Base-by-base conservation (phyloP, 64 coral and sea anemone genomes). In the Dendrophyllia cribrosa region DNA sequence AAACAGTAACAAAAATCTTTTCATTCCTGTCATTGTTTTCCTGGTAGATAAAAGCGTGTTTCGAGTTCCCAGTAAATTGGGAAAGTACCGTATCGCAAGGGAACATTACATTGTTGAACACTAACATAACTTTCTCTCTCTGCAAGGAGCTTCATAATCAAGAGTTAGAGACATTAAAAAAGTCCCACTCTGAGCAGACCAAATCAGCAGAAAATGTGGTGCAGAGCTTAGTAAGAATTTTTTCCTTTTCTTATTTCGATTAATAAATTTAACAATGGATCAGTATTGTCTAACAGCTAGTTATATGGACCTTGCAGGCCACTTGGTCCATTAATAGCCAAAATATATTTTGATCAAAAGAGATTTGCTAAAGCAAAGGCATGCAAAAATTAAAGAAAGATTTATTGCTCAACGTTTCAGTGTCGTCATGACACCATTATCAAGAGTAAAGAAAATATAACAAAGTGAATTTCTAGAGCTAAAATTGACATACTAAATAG, bases 121-220 rank as follows among this genome's bases (percentile, higher is more conserved):
- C 13, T 64, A 5, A 19, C 6, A 17, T 74, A 5, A 66, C 45
- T 66, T 83, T 64, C 19, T 72, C 55, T 72, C 15, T 59, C 61
- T 55, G 4, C 11, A 22, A 92, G 90, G 90, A 77, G 16, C 22
- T 46, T 19, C 90, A 92, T 64, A 55, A 59, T 55, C 76, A 92
- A 67, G 80, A 92, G 65, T 9, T 92, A 44, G 53, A 77, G 22
- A 76, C 64, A 8, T 17, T 92, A 46, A 43, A 58, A 46, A 92
- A 77, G 56, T 86, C 81, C 8, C 80, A 86, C 67, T 62, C 73
- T 43, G 90, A 92, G n/a, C 55, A 92, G 47, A 58, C 82, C 4
- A 64, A 77, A 83, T 52, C 58, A 10, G 12, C 83, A 59, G 78
- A 72, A 53, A 92, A 86, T 13, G 72, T 76, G 45, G 49, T 92